These are phyloP conservation scores for Pangasius macronema DNA, from an alignment of 2,797 vertebrate genomes.

Conservation along the genomic window DNA sequence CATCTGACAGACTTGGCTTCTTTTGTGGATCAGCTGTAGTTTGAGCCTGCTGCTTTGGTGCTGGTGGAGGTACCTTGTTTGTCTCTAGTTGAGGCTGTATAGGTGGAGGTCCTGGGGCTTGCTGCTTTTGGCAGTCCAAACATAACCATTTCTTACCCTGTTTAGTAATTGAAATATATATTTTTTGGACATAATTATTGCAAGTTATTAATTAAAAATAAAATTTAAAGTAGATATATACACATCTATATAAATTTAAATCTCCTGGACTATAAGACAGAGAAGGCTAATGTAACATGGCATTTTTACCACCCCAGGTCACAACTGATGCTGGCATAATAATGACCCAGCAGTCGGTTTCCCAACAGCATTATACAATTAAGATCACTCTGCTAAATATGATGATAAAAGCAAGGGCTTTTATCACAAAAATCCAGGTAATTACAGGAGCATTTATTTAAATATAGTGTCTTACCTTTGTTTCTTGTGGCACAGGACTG, in stretches of 20 bases:
- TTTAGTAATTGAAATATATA: neutral
- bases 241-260: neutral
- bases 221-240: neutral
- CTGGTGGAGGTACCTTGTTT: constrained; percentile 52
- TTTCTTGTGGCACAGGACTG: constrained; percentile 80
- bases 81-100: constrained; percentile 53
- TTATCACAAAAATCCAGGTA: neutral
- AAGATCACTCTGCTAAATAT: neutral
- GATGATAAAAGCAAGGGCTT: neutral
- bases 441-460: neutral
- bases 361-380: neutral
- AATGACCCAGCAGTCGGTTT: neutral
- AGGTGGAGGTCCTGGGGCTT: constrained; percentile 67
- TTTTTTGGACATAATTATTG: neutral
- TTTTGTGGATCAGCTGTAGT: constrained; percentile 66
- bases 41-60: neutral
- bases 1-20: constrained; percentile 14
- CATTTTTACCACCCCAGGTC: neutral
- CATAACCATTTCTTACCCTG: constrained; percentile 85
- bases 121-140: constrained; percentile 86
- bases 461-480: constrained; percentile 72
- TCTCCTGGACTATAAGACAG: neutral
- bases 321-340: neutral
- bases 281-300: neutral
- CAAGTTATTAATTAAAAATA: neutral